A percentile compares a stretch with the other conserved stretches of the same genome.
Evolutionary conservation across 2,888 invertebrate genomes (phyloP).

Genomic region (Conomelus anceps): DNA sequence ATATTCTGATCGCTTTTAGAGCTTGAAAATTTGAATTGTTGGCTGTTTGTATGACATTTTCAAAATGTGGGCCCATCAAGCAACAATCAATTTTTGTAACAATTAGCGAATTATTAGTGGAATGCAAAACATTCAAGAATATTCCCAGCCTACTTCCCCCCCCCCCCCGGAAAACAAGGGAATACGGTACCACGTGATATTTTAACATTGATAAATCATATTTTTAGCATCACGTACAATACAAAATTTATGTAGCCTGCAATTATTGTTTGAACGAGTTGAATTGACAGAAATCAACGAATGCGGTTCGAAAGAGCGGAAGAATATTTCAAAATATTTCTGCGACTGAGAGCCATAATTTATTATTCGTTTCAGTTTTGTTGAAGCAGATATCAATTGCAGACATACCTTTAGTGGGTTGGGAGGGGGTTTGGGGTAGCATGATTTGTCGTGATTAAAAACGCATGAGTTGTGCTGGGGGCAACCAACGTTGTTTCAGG

Average conservation of each 20-base stretch:
- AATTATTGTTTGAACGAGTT: no score
- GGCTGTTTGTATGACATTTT: no score
- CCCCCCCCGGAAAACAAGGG: background rate
- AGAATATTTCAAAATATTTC: background rate
- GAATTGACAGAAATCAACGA: background rate
- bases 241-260: background rate
- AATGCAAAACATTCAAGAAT: background rate
- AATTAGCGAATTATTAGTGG: background rate
- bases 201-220: background rate
- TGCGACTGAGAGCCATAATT: background rate
- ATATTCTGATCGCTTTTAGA: no score
- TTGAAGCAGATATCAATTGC: background rate
- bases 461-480: background rate
- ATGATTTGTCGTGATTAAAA: background rate
- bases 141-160: background rate
- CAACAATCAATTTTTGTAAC: background rate
- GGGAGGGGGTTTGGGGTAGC: background rate
- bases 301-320: background rate
- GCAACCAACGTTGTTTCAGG: background rate
- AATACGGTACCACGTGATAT: no score
- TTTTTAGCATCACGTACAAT: background rate
- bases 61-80: background rate
- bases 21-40: no score
- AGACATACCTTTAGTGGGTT: background rate
- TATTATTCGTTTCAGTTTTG: background rate